phyloP scores from a whole-genome alignment of 1,140 invertebrate species.

The Hylaeus anthracinus region DNA sequence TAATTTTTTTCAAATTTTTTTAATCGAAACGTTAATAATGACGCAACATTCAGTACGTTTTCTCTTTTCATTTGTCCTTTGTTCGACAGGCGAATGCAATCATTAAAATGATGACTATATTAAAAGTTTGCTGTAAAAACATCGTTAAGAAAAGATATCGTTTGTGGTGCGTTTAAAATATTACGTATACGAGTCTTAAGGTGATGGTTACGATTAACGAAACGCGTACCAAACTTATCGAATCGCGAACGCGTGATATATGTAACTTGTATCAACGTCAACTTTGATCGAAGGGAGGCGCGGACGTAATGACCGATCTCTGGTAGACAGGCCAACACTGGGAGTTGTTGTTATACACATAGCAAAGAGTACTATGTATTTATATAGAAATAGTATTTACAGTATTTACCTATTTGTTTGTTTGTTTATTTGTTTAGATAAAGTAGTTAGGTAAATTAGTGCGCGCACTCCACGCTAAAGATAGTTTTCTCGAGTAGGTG shows the following conservation, averaged over 20 bases:
- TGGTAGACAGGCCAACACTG: too few species aligned
- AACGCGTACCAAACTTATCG: constrained; percentile 18
- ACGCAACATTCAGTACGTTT: background rate
- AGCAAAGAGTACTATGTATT: too few species aligned
- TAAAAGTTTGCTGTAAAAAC: constrained; percentile 61
- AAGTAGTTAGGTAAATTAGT: too few species aligned
- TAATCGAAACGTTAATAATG: constrained; percentile 24
- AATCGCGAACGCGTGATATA: constrained; percentile 18
- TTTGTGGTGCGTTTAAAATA: constrained; percentile 37
- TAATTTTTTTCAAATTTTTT: background rate
- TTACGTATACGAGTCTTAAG: constrained; percentile 37
- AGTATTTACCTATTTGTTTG: too few species aligned
- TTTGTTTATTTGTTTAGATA: too few species aligned
- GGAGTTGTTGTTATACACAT: too few species aligned
- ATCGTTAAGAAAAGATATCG: constrained; percentile 42
- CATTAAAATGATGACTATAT: constrained; percentile 47
- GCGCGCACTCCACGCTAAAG: too few species aligned
- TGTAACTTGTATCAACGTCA: constrained; percentile 42
- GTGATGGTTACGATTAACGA: constrained; percentile 30
- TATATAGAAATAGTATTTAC: too few species aligned
- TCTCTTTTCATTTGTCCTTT: background rate
- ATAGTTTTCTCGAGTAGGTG: too few species aligned
- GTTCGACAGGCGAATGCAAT: constrained; percentile 20
- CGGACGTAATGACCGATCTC: too few species aligned
- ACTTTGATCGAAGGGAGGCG: constrained; percentile 33